A percentile compares a stretch with the other conserved stretches of the same genome.
Evolutionary conservation across 2,797 vertebrate species (phyloP).

Genomic region (Anas georgica): DNA sequence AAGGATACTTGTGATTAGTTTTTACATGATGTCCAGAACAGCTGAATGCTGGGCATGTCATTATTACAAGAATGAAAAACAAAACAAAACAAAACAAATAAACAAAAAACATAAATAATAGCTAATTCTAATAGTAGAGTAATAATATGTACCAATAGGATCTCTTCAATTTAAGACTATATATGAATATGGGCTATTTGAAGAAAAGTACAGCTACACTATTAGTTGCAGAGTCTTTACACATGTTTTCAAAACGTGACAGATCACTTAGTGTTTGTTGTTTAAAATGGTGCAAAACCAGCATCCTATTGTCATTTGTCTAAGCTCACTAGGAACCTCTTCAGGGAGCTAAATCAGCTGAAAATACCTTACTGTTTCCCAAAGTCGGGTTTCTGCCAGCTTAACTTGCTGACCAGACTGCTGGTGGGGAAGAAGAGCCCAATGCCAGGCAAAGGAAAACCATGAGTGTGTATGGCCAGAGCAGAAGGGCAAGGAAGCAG

Average conservation of each 20-base stretch:
- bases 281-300: not conserved
- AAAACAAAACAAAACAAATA: too few species aligned
- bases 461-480: accelerated
- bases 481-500: not conserved
- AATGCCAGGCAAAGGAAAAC: accelerated
- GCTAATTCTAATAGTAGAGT: not conserved
- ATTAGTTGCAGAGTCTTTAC: not conserved
- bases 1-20: not conserved
- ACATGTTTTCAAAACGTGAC: not conserved
- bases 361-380: not conserved
- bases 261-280: not conserved
- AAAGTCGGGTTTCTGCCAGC: not conserved
- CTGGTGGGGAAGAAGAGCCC: not conserved
- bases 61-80: conserved; percentile 1
- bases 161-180: not conserved
- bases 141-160: not conserved
- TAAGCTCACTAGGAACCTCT: not conserved
- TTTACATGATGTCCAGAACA: not conserved
- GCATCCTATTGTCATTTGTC: not conserved
- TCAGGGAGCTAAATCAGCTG: not conserved
- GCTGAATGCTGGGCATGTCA: not conserved
- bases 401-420: not conserved
- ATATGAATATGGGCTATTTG: not conserved
- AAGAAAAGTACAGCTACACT: not conserved
- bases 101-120: not conserved